A percentile compares a stretch with the other conserved stretches of the same genome.
These are phyloP conservation scores for Hyles lineata DNA, from an alignment of 2,888 invertebrate species.

Conservation along the genomic window DNA sequence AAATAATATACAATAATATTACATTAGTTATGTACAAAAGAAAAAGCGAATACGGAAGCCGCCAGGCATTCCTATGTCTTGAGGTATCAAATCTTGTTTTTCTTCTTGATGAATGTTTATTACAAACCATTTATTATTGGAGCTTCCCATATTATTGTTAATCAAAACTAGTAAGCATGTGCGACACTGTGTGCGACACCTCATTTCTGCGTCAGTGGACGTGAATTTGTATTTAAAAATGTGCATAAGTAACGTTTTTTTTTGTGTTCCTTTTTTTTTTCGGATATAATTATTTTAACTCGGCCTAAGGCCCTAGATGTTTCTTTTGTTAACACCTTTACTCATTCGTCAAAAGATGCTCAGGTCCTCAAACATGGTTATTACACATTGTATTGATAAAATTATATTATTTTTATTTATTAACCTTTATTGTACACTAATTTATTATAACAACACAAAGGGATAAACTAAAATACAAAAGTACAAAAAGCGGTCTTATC, in stretches of 20 bases:
- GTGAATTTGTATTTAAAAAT: background rate
- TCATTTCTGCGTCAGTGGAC: background rate
- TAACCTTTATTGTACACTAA: no score
- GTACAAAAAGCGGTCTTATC: no score
- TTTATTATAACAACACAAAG: no score
- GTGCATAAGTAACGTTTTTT: background rate
- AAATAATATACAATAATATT: background rate
- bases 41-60: background rate
- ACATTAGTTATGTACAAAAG: background rate
- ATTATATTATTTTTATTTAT: no score
- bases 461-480: no score
- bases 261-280: no score
- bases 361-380: no score
- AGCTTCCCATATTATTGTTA: conserved; percentile 3
- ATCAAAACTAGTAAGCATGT: background rate
- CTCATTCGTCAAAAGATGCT: no score
- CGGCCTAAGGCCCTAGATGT: no score
- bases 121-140: background rate
- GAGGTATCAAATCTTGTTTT: background rate
- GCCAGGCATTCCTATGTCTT: background rate
- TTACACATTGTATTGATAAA: no score
- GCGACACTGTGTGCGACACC: background rate
- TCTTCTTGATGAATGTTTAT: conserved; percentile 7
- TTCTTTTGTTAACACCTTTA: no score
- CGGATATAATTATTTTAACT: no score